Conservation (phyloP, 1,140 invertebrate genomes). For the Aphis gossypii region DNA sequence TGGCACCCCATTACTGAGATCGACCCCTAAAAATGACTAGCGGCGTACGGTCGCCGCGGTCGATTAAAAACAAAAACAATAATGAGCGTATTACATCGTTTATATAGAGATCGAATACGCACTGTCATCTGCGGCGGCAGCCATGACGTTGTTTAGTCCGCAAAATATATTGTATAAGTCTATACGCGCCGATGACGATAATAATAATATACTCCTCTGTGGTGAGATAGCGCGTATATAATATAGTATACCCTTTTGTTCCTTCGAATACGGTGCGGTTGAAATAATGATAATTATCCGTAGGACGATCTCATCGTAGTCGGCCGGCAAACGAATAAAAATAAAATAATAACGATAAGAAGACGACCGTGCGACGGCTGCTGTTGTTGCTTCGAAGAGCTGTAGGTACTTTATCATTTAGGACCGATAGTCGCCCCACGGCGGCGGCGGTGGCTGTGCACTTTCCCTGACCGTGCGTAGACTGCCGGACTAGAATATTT, state of each 20-base stretch:
- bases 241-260: slow-evolving; percentile 28
- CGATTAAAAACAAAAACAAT: slow-evolving; percentile 15
- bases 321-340: neutral
- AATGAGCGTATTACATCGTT: slow-evolving; percentile 3
- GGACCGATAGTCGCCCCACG: neutral
- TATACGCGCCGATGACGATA: neutral
- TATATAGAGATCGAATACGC: slow-evolving; percentile 25
- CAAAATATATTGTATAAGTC: neutral
- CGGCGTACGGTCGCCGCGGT: neutral
- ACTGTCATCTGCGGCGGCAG: neutral
- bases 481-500: neutral
- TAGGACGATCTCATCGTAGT: neutral
- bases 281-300: slow-evolving; percentile 13
- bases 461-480: neutral
- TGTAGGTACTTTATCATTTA: neutral
- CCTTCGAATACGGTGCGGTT: neutral
- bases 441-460: neutral
- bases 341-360: neutral
- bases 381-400: neutral
- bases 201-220: neutral
- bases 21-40: neutral
- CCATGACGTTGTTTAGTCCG: neutral
- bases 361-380: neutral
- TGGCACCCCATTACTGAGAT: neutral
- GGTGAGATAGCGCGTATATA: neutral